Base-by-base conservation (phyloP, 2,888 invertebrate species). In the Cerastoderma edule region DNA sequence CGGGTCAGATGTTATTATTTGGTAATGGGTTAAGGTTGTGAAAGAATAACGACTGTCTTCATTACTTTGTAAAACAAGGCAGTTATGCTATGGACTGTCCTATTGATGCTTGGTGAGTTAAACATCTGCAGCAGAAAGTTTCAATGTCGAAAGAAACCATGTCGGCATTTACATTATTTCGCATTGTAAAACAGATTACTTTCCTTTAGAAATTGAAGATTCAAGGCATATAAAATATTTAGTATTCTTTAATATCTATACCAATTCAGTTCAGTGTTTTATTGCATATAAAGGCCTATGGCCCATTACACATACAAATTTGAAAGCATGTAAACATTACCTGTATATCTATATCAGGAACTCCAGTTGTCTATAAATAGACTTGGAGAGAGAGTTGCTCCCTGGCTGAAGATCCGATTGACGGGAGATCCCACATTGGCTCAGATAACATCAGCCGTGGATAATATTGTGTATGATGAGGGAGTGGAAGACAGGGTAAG, bases 361-460 rank as follows among this genome's bases (percentile, higher is more conserved):
- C 76, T 91, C 6, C 89, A 89, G 73, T 77, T 85, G 46, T 88
- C 90, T n/a, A 66, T 91, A 8, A 90, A 87, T 72, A 81, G 83
- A 39, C 83, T 91, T 16, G 78, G 87, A n/a, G 86, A 85, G n/a
- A 78, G 85, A 33, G 76, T 88, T 46, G 84, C 88, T n/a, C 91
- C 91, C 1, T 89, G 90, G 89, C 73, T 85, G 46, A 84, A 83
- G 70, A 84, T 87, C n/a, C 83, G 80, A 57, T 72, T 89, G 64
- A 76, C 80, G 27, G 78, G 83, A 50, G 85, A 85, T 22, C 85
- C 88, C 28, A 83, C 86, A n/a, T 80, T 89, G 46, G 73, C 83
- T 1, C 83, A 87, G 74, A 86, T 91, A 56, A 84, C 87, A 10
- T 73, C 83, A 4, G 80, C 85, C 19, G 77, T 89, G 0, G 89